A percentile compares a stretch with the other conserved stretches of the same genome.
Evolutionary conservation across 1,140 invertebrate species (phyloP).

Genomic region (Polyergus mexicanus): DNA sequence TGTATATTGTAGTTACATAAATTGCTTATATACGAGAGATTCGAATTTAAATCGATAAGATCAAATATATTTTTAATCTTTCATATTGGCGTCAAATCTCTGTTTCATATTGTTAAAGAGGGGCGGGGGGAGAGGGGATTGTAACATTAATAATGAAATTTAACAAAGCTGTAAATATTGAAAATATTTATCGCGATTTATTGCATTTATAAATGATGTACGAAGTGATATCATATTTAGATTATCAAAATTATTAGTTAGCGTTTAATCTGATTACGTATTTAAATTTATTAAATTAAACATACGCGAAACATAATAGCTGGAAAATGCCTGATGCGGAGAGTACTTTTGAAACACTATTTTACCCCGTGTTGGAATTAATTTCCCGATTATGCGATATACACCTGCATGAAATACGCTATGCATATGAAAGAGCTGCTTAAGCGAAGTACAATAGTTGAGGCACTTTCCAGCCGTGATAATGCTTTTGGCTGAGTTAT

Average conservation of each 20-base stretch:
- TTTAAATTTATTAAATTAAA: slow-evolving; percentile 35
- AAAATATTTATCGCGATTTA: slow-evolving; percentile 31
- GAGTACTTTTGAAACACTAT: slow-evolving; percentile 39
- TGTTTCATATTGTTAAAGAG: background rate
- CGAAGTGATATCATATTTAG: background rate
- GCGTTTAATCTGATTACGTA: background rate
- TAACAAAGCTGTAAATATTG: background rate
- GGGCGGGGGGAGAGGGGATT: background rate
- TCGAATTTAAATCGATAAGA: background rate
- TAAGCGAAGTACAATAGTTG: slow-evolving; percentile 74
- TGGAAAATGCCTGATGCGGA: slow-evolving; percentile 15
- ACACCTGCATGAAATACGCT: slow-evolving; percentile 64
- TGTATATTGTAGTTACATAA: background rate
- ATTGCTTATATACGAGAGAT: background rate
- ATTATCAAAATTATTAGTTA: slow-evolving; percentile 2
- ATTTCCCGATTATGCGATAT: slow-evolving; percentile 73
- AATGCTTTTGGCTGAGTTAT: slow-evolving; percentile 74
- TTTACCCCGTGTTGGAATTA: slow-evolving; percentile 66
- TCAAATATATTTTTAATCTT: slow-evolving; percentile 22
- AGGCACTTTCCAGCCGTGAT: slow-evolving; percentile 70
- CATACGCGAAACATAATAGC: slow-evolving; percentile 12
- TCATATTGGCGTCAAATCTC: background rate
- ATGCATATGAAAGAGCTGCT: slow-evolving; percentile 74
- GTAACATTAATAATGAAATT: slow-evolving; percentile 37
- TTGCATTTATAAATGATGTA: background rate